Conservation (phyloP, 2,888 invertebrate genomes). For the Enoplolaimus lenunculus region DNA sequence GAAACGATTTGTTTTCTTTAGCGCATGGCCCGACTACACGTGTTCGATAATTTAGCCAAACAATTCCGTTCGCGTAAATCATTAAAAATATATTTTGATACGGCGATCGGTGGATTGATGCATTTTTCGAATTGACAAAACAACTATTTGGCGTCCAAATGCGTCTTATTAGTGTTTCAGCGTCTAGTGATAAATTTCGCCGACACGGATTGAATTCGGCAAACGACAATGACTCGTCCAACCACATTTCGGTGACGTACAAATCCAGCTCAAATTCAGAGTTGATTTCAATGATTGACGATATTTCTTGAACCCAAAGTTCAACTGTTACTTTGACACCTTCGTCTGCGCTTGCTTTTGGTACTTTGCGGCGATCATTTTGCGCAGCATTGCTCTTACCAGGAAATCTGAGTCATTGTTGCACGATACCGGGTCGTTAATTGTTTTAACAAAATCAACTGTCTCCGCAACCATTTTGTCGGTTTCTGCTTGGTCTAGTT, state of each 20-base stretch:
- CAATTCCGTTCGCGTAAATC: slow-evolving; percentile 39
- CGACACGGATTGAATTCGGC: slow-evolving; percentile 35
- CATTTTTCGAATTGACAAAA: slow-evolving; percentile 35
- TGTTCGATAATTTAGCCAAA: slow-evolving; percentile 35
- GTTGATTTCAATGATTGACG: slow-evolving; percentile 32
- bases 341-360: neutral
- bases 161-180: slow-evolving; percentile 33
- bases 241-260: slow-evolving; percentile 34
- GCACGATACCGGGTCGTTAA: neutral
- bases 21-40: neutral
- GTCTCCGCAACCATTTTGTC: too few relatives aligned
- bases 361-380: slow-evolving; percentile 9
- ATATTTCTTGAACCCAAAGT: slow-evolving; percentile 16
- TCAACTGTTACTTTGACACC: slow-evolving; percentile 7
- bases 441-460: too few relatives aligned
- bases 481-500: too few relatives aligned
- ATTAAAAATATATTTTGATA: slow-evolving; percentile 38
- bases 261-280: slow-evolving; percentile 35
- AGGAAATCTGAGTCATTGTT: neutral
- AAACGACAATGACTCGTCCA: slow-evolving; percentile 31
- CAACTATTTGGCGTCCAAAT: slow-evolving; percentile 38
- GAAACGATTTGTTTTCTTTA: slow-evolving; percentile 21
- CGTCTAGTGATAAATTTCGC: slow-evolving; percentile 33
- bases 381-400: neutral
- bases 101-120: slow-evolving; percentile 33